Evolutionary conservation across 2,113 vertebrate genomes (phyloP).

Genomic region (Rhadina sibilatrix): DNA sequence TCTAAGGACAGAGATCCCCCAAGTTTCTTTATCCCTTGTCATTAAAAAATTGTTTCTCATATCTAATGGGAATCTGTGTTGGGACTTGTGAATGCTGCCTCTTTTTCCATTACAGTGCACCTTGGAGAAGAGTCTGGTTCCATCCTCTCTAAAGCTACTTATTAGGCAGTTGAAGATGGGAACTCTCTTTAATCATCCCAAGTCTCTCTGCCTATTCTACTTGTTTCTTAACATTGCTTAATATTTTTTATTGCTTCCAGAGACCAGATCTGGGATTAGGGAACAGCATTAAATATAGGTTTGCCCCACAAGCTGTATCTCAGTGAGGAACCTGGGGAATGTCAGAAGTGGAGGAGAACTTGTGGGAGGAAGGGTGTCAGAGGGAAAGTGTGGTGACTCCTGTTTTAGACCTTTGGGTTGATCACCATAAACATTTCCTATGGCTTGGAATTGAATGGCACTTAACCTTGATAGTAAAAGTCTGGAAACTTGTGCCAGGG

Average conservation of each 20-base stretch:
- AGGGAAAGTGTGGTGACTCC: neutral
- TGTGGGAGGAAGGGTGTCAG: neutral
- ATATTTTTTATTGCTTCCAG: neutral
- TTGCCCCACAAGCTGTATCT: neutral
- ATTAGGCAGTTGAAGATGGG: neutral
- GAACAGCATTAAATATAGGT: neutral
- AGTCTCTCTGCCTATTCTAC: neutral
- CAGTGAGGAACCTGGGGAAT: neutral
- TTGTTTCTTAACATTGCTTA: neutral
- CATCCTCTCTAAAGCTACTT: neutral
- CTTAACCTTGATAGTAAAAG: neutral
- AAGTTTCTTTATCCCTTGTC: neutral
- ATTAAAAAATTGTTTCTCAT: neutral
- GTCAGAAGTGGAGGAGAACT: neutral
- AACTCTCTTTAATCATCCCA: neutral
- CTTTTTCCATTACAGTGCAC: neutral
- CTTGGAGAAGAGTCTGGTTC: neutral
- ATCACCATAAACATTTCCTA: neutral
- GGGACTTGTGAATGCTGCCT: neutral
- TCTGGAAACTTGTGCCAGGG: neutral
- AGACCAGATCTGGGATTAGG: neutral
- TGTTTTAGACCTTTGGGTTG: neutral
- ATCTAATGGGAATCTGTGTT: neutral
- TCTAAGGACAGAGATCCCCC: neutral
- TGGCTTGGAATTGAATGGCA: neutral